Base-by-base conservation (phyloP, 2,113 vertebrate species). In the Carettochelys insculpta region DNA sequence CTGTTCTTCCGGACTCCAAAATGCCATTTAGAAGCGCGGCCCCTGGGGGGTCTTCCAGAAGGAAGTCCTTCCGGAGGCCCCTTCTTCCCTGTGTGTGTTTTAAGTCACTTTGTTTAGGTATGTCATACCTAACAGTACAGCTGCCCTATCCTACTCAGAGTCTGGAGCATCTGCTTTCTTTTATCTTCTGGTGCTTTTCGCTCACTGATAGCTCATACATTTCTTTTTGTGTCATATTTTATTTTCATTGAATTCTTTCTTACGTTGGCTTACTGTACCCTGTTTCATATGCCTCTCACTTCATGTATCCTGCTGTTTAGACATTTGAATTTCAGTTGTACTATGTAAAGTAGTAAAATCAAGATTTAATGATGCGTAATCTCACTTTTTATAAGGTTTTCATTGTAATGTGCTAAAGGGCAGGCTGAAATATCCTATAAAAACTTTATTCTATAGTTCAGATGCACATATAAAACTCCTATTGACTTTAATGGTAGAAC, bases 151-250 rank as follows among this genome's bases (percentile, higher is more conserved):
- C 88, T 65, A 25, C 2, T 81, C 22, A 79, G 45, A 88, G 81
- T 17, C 48, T 29, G 80, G 41, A 83, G 82, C 8, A 13, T 11
- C 6, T 13, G 2, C 6, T 85, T 88, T 2, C 43, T 92, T 90
- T 78, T 38, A 52, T 79, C 50, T 76, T 34, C 83, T 24, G 22
- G 19, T 65, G 20, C 13, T 76, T 3, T 56, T 31, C 8, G 31
- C 2, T 4, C 1, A 0, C 5, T 87, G 25, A 5, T 54, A 43
- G 50, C 65, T 85, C 2, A 0, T 31, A 41, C 54, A 17, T 53
- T 91, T 9, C 9, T 92, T 68, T 86, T 58, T 38, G 3, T 58
- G 13, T 68, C 13, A 38, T 68, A 17, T 38, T 38, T 68, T 38
- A 38, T 38, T 16, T 68, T 45, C 4, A 4, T 38, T 45, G 4